Conservation (phyloP, 2,888 invertebrate genomes). For the Harpagoxenus sublaevis region DNA sequence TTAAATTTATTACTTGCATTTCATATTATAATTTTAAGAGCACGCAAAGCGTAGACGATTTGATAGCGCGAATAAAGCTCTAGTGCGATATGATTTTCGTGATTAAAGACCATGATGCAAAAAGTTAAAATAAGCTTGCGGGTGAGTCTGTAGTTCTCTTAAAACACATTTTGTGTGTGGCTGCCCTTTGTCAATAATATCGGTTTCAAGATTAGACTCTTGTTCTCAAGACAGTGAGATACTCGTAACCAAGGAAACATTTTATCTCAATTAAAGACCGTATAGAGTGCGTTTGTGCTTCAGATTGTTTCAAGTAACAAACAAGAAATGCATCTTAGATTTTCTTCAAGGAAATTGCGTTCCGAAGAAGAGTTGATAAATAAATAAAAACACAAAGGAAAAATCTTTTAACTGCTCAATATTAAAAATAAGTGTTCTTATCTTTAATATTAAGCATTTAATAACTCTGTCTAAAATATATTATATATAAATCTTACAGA, state of each 20-base stretch:
- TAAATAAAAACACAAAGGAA: neutral
- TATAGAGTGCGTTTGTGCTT: neutral
- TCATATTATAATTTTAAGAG: neutral
- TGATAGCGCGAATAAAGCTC: neutral
- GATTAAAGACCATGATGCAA: neutral
- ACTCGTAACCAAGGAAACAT: neutral
- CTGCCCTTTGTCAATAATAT: neutral
- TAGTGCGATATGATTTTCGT: neutral
- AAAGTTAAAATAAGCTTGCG: neutral
- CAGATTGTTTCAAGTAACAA: neutral
- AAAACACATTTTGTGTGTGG: neutral
- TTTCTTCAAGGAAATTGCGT: constrained; percentile 4
- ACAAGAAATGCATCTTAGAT: neutral
- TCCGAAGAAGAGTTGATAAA: neutral
- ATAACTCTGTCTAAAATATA: neutral
- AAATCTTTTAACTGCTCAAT: neutral
- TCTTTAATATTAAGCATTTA: neutral
- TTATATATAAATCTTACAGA: neutral
- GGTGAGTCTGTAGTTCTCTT: neutral
- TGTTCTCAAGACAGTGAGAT: neutral
- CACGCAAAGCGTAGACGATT: neutral
- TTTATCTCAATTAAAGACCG: constrained; percentile 16
- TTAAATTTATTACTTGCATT: neutral
- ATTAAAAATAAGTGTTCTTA: neutral
- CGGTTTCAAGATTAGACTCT: neutral